phyloP scores from a whole-genome alignment of 64 coral and sea anemone species.

The Dendrophyllia cribrosa region DNA sequence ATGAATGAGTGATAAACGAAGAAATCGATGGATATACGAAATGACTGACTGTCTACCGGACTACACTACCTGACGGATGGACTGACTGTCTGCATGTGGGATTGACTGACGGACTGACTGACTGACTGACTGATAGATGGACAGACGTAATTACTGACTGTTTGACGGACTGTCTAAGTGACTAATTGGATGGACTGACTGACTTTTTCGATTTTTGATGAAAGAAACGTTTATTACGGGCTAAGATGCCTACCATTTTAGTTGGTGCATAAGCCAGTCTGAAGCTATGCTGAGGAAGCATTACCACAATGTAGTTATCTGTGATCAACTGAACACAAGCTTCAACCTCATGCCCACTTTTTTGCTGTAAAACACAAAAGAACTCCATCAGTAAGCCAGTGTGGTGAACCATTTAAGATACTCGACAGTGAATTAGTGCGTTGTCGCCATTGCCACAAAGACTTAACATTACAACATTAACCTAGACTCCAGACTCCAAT shows the following conservation, averaged over 20 bases:
- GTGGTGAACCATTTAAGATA: too few species aligned
- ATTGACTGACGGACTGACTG: background rate
- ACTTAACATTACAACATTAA: too few species aligned
- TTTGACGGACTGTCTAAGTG: too few species aligned
- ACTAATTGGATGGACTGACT: background rate
- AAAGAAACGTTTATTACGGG: too few species aligned
- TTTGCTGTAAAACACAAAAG: constrained; percentile 61
- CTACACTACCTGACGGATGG: background rate
- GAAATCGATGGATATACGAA: too few species aligned
- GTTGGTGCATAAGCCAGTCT: constrained; percentile 74
- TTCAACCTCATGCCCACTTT: constrained; percentile 48
- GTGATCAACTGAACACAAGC: constrained; percentile 78
- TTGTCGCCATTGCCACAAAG: too few species aligned
- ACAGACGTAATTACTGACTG: too few species aligned
- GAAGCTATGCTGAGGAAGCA: constrained; percentile 58
- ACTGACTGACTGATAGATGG: background rate
- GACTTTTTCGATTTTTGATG: background rate
- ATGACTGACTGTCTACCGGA: background rate
- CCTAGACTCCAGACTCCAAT: too few species aligned
- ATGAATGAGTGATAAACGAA: too few species aligned
- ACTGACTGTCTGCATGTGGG: background rate
- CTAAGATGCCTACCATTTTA: constrained; percentile 49
- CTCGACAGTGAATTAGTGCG: background rate
- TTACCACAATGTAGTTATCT: constrained; percentile 74
- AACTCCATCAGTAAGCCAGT: background rate